Evolutionary conservation across 2,797 vertebrate genomes (phyloP), one percentile per base, ranked within the genome.

Genomic region (Anniella stebbinsi): DNA sequence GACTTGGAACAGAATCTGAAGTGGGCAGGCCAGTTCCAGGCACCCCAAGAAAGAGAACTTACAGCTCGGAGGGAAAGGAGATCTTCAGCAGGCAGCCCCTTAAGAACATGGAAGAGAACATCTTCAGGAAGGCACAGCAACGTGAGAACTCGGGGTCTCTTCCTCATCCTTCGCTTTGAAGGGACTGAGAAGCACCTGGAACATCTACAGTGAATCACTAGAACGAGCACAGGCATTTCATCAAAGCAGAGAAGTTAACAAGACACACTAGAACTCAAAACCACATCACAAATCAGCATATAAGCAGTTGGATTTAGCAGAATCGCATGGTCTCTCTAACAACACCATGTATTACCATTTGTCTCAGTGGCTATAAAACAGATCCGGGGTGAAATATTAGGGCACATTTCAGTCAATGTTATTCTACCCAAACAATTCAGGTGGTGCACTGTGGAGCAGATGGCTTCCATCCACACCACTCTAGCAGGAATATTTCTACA

Each of bases 91-190:
- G 98, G 98, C 67, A 99, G 98, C 92, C 98, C 98, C 89, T 98
- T 98, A 89, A 99, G 97, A 77, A 99, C 97, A 82, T 98, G 99
- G 23, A 99, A 98, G 72, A 99, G 97, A 33, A 98, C 97, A 67
- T 99, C 99, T 93, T 99, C 98, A 0, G 99, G 99, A 11, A 99
- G 98, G 82, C 97, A 98, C 93, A 99, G 95, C 90, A 99, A 93
- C 0, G 98, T 98, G 23, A 99, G 93, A 76, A 96, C 95, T 36
- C 97, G 96, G 18, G 97, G 97, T 18, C 98, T 97, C 94, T 98
- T 98, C 93, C 98, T 98, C 88, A 99, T 92, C 91, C 98, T 97
- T 93, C 98, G 97, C 91, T 98, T 98, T 1, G 97, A 95, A 48
- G 98, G 98, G 87, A 98, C 95, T 1, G 98, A 97, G 96, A 98